Conservation (phyloP, 2,888 invertebrate genomes). For the Tridacna gigas region DNA sequence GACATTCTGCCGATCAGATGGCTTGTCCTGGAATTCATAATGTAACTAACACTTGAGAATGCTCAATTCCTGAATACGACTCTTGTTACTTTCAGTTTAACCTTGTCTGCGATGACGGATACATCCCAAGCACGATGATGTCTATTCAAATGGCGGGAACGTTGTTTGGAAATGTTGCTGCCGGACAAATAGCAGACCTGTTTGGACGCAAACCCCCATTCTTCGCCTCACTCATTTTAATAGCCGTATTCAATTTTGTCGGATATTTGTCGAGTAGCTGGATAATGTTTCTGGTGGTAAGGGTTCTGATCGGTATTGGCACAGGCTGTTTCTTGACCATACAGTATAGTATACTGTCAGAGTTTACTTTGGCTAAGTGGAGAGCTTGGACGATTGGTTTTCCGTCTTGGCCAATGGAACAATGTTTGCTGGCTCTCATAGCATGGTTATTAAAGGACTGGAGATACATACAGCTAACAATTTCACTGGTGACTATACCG, state of each 20-base stretch:
- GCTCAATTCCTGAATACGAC: not conserved
- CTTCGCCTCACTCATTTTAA: slow-evolving; percentile 35
- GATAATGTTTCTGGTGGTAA: slow-evolving; percentile 41
- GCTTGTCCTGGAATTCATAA: no score
- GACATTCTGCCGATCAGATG: no score
- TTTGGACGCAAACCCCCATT: slow-evolving; percentile 47
- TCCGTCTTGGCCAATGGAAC: slow-evolving; percentile 44
- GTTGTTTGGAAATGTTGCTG: slow-evolving; percentile 43
- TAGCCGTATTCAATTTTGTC: slow-evolving; percentile 32
- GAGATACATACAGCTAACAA: slow-evolving; percentile 32
- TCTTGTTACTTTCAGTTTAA: slow-evolving; percentile 39
- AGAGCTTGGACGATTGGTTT: slow-evolving; percentile 46
- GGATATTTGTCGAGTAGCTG: slow-evolving; percentile 42
- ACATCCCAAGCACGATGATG: slow-evolving; percentile 48
- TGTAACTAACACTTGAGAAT: not conserved
- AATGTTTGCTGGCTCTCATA: slow-evolving; percentile 34
- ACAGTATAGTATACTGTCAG: slow-evolving; percentile 45
- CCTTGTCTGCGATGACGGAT: slow-evolving; percentile 49
- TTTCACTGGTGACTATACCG: slow-evolving; percentile 2
- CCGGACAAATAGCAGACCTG: slow-evolving; percentile 50
- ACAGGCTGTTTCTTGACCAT: slow-evolving; percentile 42
- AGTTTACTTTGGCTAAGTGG: slow-evolving; percentile 49
- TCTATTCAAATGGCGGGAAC: slow-evolving; percentile 46
- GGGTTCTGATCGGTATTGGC: slow-evolving; percentile 39
- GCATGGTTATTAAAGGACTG: slow-evolving; percentile 43